A percentile compares a stretch with the other conserved stretches of the same genome.
phyloP scores from a whole-genome alignment of 2,888 invertebrate species.

The Cotesia congregata region DNA sequence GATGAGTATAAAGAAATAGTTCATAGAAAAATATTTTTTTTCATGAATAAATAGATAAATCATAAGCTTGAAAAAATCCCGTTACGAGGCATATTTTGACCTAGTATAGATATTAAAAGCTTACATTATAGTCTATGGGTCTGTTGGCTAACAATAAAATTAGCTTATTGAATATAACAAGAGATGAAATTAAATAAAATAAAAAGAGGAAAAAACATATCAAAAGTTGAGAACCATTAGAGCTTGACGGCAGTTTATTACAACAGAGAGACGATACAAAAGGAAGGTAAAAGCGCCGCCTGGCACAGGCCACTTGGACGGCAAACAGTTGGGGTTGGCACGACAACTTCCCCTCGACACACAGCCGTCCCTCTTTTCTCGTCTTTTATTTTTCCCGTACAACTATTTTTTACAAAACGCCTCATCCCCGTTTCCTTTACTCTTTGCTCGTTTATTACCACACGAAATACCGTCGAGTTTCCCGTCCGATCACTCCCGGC shows the following conservation, averaged over 20 bases:
- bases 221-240: slow-evolving; percentile 59
- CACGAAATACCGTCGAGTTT: slow-evolving; percentile 36
- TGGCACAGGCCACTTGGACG: slow-evolving; percentile 64
- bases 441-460: slow-evolving; percentile 35
- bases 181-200: background rate
- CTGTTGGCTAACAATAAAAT: background rate
- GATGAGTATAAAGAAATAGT: no score
- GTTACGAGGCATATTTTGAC: no score
- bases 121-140: no score
- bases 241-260: slow-evolving; percentile 58
- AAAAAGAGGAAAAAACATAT: slow-evolving; percentile 27
- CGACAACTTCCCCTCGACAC: slow-evolving; percentile 53
- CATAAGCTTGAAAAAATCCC: no score
- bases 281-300: slow-evolving; percentile 53
- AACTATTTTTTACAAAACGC: slow-evolving; percentile 11
- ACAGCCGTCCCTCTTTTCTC: slow-evolving; percentile 17
- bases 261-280: slow-evolving; percentile 54
- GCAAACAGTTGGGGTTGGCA: slow-evolving; percentile 63
- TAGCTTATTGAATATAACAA: background rate
- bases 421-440: slow-evolving; percentile 19
- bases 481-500: slow-evolving; percentile 21
- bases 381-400: slow-evolving; percentile 24
- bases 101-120: no score
- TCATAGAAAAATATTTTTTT: no score
- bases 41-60: no score